A percentile compares a stretch with the other conserved stretches of the same genome.
phyloP scores from a whole-genome alignment of 2,797 vertebrate genomes.

The Hippoglossus hippoglossus region DNA sequence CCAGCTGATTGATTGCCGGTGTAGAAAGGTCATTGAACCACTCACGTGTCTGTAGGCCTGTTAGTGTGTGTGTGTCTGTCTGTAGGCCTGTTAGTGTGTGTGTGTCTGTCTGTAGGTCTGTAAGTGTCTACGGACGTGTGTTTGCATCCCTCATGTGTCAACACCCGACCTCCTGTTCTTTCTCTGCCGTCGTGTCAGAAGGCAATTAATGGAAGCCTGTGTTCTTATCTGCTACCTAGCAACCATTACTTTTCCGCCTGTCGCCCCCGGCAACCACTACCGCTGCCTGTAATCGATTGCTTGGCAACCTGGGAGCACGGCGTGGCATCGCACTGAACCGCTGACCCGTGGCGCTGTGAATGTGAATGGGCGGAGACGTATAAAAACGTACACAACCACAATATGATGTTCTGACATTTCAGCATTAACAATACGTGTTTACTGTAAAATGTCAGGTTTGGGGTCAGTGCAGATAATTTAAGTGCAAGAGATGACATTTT shows the following conservation, averaged over 20 bases:
- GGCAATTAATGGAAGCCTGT: conserved; percentile 65
- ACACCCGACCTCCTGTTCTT: conserved; percentile 22
- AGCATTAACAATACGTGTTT: not conserved
- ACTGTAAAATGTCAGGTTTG: not conserved
- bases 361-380: too few species aligned
- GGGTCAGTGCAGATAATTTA: not conserved
- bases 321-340: conserved; percentile 37
- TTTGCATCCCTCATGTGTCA: conserved; percentile 28
- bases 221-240: conserved; percentile 73
- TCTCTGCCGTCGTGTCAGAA: conserved; percentile 40
- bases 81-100: too few species aligned
- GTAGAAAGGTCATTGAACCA: conserved; percentile 27
- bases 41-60: not conserved
- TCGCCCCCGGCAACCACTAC: conserved; percentile 55
- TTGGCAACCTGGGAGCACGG: conserved; percentile 14
- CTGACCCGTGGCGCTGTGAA: conserved; percentile 14
- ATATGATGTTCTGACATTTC: not conserved
- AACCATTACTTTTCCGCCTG: conserved; percentile 66
- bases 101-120: too few species aligned
- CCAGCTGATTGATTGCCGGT: conserved; percentile 18
- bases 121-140: not conserved
- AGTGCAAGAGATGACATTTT: not conserved
- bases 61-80: too few species aligned
- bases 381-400: too few species aligned
- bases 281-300: conserved; percentile 64